Conservation (phyloP, 2,888 invertebrate species). For the Dione vanillae region DNA sequence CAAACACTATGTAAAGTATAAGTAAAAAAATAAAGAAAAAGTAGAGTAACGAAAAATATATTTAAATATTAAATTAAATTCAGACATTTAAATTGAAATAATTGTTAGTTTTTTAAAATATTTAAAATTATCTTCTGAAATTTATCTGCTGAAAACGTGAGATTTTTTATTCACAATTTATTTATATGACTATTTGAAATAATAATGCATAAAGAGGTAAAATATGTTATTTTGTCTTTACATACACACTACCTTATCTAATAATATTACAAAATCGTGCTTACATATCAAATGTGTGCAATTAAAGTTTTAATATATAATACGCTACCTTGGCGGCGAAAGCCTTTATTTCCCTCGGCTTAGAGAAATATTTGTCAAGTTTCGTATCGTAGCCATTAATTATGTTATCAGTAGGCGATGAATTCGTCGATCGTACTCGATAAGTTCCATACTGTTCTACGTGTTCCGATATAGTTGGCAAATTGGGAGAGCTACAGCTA, state of each 20-base stretch:
- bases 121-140: no score
- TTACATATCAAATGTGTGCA: conserved; percentile 11
- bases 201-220: neutral
- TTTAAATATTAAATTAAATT: no score
- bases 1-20: no score
- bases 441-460: conserved; percentile 73
- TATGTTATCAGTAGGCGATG: conserved; percentile 56
- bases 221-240: neutral
- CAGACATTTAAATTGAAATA: no score
- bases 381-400: conserved; percentile 68
- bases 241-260: neutral
- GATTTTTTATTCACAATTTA: neutral
- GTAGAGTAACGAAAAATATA: no score
- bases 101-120: no score
- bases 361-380: conserved; percentile 75
- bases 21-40: no score
- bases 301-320: conserved; percentile 35
- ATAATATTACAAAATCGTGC: neutral
- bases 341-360: conserved; percentile 68
- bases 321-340: conserved; percentile 68
- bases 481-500: conserved; percentile 76
- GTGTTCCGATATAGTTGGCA: conserved; percentile 78
- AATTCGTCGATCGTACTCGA: conserved; percentile 60
- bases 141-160: neutral
- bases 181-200: no score